Percentiles rank a stretch among this genome's conserved stretches.
phyloP scores from a whole-genome alignment of 1,140 invertebrate species.

The Chironomus tepperi region DNA sequence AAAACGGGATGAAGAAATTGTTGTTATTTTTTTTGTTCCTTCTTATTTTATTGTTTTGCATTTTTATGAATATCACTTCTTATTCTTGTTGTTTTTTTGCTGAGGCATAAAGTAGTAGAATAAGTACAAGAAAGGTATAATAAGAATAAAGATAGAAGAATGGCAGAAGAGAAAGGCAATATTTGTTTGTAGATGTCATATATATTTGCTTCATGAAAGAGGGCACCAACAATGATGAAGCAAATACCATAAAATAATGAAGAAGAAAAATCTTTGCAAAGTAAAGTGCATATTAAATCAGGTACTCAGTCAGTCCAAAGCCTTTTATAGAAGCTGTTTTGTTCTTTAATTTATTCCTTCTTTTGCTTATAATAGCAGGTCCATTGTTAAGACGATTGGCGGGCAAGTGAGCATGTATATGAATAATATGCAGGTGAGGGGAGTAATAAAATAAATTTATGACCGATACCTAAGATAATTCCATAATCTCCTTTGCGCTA shows the following conservation, averaged over 20 bases:
- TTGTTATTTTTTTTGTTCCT: neutral
- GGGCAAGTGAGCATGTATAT: too few species aligned
- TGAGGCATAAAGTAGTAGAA: neutral
- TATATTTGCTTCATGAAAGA: neutral
- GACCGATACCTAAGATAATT: neutral
- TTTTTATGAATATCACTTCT: neutral
- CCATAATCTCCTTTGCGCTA: neutral
- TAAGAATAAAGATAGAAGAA: neutral
- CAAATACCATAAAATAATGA: neutral
- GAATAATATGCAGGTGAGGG: neutral
- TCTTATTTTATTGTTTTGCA: constrained; percentile 10
- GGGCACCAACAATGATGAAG: neutral
- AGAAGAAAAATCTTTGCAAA: neutral
- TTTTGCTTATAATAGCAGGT: neutral
- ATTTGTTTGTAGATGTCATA: constrained; percentile 1
- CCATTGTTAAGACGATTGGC: neutral
- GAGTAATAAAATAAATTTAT: neutral
- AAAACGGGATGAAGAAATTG: neutral
- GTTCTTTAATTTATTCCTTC: neutral
- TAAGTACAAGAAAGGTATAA: neutral
- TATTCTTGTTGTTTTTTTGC: neutral
- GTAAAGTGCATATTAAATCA: constrained; percentile 13
- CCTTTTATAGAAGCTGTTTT: neutral
- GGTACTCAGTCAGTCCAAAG: neutral
- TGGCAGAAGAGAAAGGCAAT: neutral